Conservation (phyloP, 1,140 invertebrate genomes). For the Steinernema feltiae region DNA sequence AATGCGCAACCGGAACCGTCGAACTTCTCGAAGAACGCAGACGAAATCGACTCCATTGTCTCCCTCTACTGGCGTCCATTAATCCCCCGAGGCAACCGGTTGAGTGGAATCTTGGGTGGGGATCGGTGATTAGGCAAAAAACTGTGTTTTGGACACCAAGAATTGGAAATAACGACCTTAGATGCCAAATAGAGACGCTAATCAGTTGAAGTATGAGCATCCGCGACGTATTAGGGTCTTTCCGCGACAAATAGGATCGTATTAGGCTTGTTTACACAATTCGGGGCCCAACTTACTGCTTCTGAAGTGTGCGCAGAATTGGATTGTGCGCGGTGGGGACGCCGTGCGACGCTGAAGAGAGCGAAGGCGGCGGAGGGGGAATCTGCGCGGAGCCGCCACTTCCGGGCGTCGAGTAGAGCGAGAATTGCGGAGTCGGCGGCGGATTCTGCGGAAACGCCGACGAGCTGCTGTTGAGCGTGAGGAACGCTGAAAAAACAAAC, state of each 20-base stretch:
- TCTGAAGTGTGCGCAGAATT: constrained; percentile 5
- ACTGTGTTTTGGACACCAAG: no score
- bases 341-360: background rate
- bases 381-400: background rate
- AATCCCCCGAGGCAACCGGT: background rate
- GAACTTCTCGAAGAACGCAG: no score
- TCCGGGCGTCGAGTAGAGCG: background rate
- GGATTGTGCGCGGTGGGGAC: background rate
- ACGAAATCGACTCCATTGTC: background rate
- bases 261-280: no score
- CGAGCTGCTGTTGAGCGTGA: background rate
- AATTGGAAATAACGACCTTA: no score
- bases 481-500: background rate
- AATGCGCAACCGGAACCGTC: no score
- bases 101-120: background rate
- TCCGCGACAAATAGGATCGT: no score
- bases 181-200: no score
- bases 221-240: no score
- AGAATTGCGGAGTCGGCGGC: background rate
- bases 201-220: no score
- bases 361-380: background rate
- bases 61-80: no score
- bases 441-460: background rate
- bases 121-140: background rate
- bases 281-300: background rate